Percentiles rank a stretch among this genome's conserved stretches.
Conservation (phyloP, 2,888 invertebrate genomes). For the Lamproptera curius region DNA sequence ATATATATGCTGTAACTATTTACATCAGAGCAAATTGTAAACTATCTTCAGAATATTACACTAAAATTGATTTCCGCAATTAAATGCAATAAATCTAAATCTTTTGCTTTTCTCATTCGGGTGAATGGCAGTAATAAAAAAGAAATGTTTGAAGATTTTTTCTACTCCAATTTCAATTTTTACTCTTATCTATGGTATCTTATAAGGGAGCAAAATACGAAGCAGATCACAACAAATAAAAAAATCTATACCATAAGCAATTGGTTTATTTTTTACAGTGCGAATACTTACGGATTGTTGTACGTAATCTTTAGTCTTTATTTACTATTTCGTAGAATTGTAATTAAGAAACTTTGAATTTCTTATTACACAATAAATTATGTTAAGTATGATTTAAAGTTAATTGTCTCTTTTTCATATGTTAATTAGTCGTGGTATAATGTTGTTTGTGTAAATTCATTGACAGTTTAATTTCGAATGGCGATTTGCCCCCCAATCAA, state of each 20-base stretch:
- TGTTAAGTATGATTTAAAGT: constrained; percentile 50
- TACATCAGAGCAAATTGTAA: too few relatives aligned
- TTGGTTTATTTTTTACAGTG: constrained; percentile 37
- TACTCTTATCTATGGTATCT: too few relatives aligned
- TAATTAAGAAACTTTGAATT: constrained; percentile 39
- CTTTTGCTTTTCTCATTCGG: too few relatives aligned
- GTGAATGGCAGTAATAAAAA: too few relatives aligned
- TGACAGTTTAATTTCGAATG: constrained; percentile 71
- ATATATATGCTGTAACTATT: too few relatives aligned
- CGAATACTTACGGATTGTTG: constrained; percentile 40
- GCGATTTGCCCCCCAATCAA: constrained; percentile 62
- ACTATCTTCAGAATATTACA: too few relatives aligned
- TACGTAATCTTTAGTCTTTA: constrained; percentile 72
- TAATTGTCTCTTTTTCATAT: constrained; percentile 37
- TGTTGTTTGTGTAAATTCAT: constrained; percentile 63
- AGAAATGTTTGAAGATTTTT: too few relatives aligned
- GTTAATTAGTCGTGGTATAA: constrained; percentile 32
- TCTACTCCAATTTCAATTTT: too few relatives aligned
- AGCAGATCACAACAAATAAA: constrained; percentile 20
- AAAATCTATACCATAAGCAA: constrained; percentile 42
- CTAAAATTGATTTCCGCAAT: too few relatives aligned
- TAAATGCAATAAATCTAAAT: too few relatives aligned
- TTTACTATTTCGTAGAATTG: constrained; percentile 54
- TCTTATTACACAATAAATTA: constrained; percentile 42
- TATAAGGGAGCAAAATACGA: too few relatives aligned